Conservation (phyloP, 2,113 vertebrate species). For the Pachyramphus minor region DNA sequence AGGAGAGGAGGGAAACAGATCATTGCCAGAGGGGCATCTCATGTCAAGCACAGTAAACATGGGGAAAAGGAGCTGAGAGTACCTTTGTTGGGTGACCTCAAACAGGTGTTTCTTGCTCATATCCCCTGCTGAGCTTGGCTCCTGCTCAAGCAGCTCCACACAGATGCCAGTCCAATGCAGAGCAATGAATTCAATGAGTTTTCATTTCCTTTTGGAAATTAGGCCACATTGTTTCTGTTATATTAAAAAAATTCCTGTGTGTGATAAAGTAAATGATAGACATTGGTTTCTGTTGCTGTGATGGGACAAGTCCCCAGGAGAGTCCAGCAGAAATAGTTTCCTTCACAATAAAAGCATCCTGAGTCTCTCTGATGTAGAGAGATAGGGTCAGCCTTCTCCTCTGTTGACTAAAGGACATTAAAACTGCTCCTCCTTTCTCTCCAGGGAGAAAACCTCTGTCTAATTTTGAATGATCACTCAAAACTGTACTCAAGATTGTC, state of each 20-base stretch:
- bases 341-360: background rate
- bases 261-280: background rate
- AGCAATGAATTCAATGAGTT: background rate
- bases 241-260: background rate
- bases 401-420: background rate
- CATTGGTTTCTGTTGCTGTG: background rate
- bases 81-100: background rate
- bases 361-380: background rate
- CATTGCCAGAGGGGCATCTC: background rate
- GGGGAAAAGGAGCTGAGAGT: background rate
- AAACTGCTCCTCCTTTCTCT: background rate
- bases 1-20: background rate
- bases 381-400: background rate
- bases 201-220: conserved; percentile 33
- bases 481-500: background rate
- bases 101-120: background rate
- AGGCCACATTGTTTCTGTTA: background rate
- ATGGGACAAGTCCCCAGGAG: background rate
- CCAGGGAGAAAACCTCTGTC: background rate
- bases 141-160: background rate
- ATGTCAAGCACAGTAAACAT: background rate
- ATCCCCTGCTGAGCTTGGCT: background rate
- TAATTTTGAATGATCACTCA: background rate
- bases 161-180: background rate
- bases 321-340: background rate